phyloP scores from a whole-genome alignment of 1,140 invertebrate species.

The Dolichoris vasculosae region DNA sequence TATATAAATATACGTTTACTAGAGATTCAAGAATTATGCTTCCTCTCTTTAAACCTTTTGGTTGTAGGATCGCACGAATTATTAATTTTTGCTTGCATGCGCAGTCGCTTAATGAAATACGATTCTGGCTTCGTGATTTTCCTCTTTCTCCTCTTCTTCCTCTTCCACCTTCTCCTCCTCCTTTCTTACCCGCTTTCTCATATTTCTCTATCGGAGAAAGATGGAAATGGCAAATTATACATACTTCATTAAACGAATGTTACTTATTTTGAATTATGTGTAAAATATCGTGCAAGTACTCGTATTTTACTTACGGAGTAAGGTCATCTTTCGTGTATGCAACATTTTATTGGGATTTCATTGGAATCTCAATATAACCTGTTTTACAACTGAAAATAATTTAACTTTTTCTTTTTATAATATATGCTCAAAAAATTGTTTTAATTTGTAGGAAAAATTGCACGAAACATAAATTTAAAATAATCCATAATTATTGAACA shows the following conservation, averaged over 20 bases:
- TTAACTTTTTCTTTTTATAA: neutral
- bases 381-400: neutral
- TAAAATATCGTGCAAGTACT: neutral
- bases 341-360: conserved; percentile 4
- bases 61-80: neutral
- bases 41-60: neutral
- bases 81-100: neutral
- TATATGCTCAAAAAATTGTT: no score
- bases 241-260: neutral
- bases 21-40: neutral
- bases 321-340: neutral
- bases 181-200: neutral
- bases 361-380: neutral
- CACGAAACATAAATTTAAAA: neutral
- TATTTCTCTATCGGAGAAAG: neutral
- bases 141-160: neutral
- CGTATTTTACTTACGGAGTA: neutral
- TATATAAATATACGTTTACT: no score
- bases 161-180: neutral
- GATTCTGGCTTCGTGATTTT: neutral
- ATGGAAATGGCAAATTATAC: neutral
- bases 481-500: neutral
- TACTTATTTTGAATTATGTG: conserved; percentile 15
- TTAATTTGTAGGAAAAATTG: neutral
- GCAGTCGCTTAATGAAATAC: neutral